A percentile compares a stretch with the other conserved stretches of the same genome.
phyloP scores from a whole-genome alignment of 2,888 invertebrate species.

The Muschampia plurimacula region DNA sequence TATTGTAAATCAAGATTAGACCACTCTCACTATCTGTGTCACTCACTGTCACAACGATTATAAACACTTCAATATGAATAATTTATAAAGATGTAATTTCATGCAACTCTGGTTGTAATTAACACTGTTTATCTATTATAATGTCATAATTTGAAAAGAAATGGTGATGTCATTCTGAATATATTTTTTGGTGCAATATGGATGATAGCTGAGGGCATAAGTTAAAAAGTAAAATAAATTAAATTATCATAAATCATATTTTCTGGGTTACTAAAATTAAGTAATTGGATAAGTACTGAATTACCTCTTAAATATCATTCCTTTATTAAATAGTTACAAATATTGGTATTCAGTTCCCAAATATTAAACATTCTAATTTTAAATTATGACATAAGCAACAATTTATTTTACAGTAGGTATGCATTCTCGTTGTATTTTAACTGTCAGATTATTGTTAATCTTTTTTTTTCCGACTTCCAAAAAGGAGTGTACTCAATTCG shows the following conservation, averaged over 20 bases:
- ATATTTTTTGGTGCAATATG: conserved; percentile 27
- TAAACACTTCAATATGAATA: conserved; percentile 45
- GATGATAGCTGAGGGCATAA: neutral
- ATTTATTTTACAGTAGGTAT: too few species aligned
- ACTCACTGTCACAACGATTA: conserved; percentile 49
- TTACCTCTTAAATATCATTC: too few species aligned
- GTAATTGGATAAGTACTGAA: too few species aligned
- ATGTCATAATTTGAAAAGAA: neutral
- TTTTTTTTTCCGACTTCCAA: too few species aligned
- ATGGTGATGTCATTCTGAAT: conserved; percentile 26
- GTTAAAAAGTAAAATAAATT: neutral
- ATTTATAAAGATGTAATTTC: conserved; percentile 47
- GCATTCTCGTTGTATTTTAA: too few species aligned
- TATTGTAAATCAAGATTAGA: conserved; percentile 42
- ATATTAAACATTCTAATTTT: too few species aligned
- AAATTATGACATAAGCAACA: too few species aligned
- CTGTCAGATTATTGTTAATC: too few species aligned
- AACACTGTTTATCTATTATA: conserved; percentile 9
- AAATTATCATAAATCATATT: neutral
- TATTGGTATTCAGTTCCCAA: too few species aligned
- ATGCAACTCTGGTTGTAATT: conserved; percentile 14
- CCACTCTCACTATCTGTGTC: conserved; percentile 57
- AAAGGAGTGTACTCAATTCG: too few species aligned
- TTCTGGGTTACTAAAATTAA: neutral
- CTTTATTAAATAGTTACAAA: too few species aligned